Percentiles rank a stretch among this genome's conserved stretches.
phyloP scores from a whole-genome alignment of 2,113 vertebrate genomes.

The Cynoglossus semilaevis region DNA sequence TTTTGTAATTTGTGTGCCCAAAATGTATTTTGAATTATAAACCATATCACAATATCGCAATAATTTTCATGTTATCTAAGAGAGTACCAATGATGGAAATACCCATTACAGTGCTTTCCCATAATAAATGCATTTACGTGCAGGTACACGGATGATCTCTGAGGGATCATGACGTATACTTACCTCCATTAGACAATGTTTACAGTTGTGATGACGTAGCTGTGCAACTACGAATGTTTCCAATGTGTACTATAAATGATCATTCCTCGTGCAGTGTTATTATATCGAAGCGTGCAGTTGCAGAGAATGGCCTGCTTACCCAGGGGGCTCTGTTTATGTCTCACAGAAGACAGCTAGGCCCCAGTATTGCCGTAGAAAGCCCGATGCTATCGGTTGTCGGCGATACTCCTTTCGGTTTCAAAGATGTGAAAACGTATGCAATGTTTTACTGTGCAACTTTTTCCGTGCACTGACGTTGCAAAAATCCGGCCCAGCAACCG shows the following conservation, averaged over 20 bases:
- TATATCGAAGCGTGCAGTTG: constrained; percentile 26
- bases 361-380: constrained; percentile 44
- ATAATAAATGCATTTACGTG: too few relatives aligned
- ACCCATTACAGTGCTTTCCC: too few relatives aligned
- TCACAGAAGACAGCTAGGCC: constrained; percentile 58
- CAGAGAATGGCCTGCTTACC: constrained; percentile 44
- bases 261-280: not conserved
- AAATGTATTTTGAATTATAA: too few relatives aligned
- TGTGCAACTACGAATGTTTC: too few relatives aligned
- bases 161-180: too few relatives aligned
- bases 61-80: too few relatives aligned
- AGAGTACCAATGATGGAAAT: too few relatives aligned
- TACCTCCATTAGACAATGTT: too few relatives aligned
- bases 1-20: too few relatives aligned
- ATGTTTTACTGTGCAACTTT: not conserved
- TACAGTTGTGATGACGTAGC: too few relatives aligned
- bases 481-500: not conserved
- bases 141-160: too few relatives aligned
- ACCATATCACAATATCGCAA: too few relatives aligned
- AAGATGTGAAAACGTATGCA: constrained; percentile 7
- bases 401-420: constrained; percentile 19
- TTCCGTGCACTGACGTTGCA: not conserved
- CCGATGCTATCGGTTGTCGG: constrained; percentile 39
- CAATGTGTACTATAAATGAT: not conserved
- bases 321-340: constrained; percentile 53